Conservation (phyloP, 2,113 vertebrate genomes). For the Malurus melanocephalus region DNA sequence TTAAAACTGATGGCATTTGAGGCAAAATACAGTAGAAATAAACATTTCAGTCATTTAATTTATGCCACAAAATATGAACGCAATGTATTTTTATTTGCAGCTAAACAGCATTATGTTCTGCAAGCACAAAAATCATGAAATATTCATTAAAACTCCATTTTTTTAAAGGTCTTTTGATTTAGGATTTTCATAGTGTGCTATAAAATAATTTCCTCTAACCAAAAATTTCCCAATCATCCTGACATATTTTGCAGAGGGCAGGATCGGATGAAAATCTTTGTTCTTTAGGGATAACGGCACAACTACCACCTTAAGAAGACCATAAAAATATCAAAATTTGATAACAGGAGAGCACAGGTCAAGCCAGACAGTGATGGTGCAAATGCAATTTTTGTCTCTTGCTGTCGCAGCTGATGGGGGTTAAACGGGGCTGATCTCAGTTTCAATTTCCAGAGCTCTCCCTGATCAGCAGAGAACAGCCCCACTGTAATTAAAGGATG, state of each 20-base stretch:
- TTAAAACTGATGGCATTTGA: not conserved
- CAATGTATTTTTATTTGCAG: not conserved
- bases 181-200: not conserved
- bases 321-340: not conserved
- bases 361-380: not conserved
- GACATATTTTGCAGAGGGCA: not conserved
- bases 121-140: not conserved
- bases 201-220: not conserved
- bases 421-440: not conserved
- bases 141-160: not conserved
- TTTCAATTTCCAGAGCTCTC: not conserved
- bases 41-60: not conserved
- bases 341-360: not conserved
- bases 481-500: not conserved
- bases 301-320: not conserved
- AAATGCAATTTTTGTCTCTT: not conserved
- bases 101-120: not conserved
- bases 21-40: not conserved
- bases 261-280: not conserved
- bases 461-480: not conserved
- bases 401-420: not conserved
- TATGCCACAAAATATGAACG: not conserved
- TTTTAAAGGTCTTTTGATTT: not conserved
- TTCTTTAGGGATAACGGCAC: not conserved
- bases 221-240: not conserved